A percentile compares a stretch with the other conserved stretches of the same genome.
phyloP scores from a whole-genome alignment of 2,113 vertebrate species.

The Crypturellus undulatus region DNA sequence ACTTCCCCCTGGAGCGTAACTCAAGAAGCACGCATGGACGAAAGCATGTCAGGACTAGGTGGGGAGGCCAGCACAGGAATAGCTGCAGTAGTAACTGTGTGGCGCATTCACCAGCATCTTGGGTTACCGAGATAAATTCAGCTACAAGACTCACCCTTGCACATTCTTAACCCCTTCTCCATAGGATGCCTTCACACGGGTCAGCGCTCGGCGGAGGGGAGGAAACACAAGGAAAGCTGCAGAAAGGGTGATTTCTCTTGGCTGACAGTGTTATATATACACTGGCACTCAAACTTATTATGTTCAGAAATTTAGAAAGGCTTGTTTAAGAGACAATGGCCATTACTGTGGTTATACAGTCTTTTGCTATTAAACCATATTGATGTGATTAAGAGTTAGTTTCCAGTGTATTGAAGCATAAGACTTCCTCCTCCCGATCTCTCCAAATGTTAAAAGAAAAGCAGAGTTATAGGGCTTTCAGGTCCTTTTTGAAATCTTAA shows the following conservation, averaged over 20 bases:
- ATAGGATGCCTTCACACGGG: neutral
- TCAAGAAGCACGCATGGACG: constrained; percentile 37
- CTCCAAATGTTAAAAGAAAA: neutral
- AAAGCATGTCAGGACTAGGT: constrained; percentile 77
- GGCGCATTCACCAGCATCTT: constrained; percentile 67
- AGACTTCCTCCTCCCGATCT: neutral
- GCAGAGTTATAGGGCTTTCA: neutral
- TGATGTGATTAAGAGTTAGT: neutral
- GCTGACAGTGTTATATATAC: neutral
- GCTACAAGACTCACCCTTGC: constrained; percentile 46
- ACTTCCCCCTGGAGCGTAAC: constrained; percentile 66
- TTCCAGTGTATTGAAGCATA: neutral
- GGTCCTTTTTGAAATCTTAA: neutral
- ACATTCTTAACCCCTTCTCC: constrained; percentile 69
- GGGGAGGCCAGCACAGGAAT: constrained; percentile 69
- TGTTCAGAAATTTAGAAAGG: neutral
- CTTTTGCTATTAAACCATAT: neutral
- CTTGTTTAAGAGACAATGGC: neutral
- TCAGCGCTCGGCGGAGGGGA: fast-evolving
- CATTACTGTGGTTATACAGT: neutral
- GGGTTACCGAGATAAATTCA: constrained; percentile 72
- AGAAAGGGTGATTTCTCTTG: neutral
- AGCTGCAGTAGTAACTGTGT: constrained; percentile 60
- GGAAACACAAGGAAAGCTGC: neutral
- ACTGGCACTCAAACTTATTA: neutral